phyloP scores from a whole-genome alignment of 2,797 vertebrate genomes.

The Neosilurus hyrtlii region DNA sequence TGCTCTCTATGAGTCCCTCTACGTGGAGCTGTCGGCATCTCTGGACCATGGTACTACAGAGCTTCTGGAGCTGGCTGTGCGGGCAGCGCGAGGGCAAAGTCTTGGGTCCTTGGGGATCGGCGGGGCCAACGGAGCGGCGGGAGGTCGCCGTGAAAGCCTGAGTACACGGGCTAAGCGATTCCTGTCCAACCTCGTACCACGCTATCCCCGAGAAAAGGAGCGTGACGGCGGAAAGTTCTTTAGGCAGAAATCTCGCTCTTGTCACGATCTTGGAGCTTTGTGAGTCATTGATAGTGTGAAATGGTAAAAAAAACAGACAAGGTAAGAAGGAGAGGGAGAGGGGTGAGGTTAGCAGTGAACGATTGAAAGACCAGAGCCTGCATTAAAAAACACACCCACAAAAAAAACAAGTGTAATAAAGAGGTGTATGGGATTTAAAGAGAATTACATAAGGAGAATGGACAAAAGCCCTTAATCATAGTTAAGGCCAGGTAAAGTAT shows the following conservation, averaged over 20 bases:
- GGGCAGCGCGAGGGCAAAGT: conserved; percentile 80
- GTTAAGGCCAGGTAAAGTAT: background rate
- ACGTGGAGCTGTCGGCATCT: conserved; percentile 87
- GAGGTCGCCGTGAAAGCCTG: conserved; percentile 81
- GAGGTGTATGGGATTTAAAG: background rate
- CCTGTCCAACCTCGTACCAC: conserved; percentile 82
- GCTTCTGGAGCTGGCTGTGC: conserved; percentile 82
- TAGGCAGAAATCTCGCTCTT: conserved; percentile 89
- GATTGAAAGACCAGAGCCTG: background rate
- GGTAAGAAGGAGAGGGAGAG: conserved; percentile 35
- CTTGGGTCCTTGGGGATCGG: conserved; percentile 60
- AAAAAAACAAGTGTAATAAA: background rate
- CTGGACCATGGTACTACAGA: conserved; percentile 87
- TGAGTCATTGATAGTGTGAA: conserved; percentile 8
- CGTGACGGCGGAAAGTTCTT: conserved; percentile 66
- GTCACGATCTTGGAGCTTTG: conserved; percentile 89
- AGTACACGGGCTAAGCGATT: conserved; percentile 88
- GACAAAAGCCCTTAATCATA: background rate
- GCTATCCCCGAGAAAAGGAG: conserved; percentile 72
- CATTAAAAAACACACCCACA: no score
- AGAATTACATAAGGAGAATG: background rate
- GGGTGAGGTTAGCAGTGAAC: background rate
- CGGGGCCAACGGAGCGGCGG: conserved; percentile 66
- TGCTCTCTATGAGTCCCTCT: conserved; percentile 83
- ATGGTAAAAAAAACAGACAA: conserved; percentile 2